Conservation (phyloP, 1,140 invertebrate species). For the Sycophila sp. region DNA sequence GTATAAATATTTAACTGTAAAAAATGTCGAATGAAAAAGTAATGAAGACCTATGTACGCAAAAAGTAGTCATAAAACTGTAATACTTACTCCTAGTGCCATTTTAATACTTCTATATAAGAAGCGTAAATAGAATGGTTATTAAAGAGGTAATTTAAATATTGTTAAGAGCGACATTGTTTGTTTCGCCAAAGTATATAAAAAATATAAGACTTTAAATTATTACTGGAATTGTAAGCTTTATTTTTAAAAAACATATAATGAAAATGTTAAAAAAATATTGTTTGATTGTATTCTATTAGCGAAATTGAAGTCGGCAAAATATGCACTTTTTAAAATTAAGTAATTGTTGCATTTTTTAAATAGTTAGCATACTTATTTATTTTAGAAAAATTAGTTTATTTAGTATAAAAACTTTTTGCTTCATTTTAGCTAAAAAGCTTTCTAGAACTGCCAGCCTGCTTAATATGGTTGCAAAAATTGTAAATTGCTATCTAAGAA, state of each 20-base stretch:
- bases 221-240: not conserved
- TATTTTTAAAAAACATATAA: not conserved
- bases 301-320: too few relatives aligned
- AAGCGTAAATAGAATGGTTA: not conserved
- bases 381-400: not conserved
- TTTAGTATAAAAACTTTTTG: not conserved
- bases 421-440: not conserved
- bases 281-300: too few relatives aligned
- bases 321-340: not conserved
- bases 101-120: not conserved
- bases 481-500: not conserved
- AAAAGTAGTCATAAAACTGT: not conserved
- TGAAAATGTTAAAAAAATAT: not conserved
- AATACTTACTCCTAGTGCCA: conserved; percentile 13
- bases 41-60: not conserved
- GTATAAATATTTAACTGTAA: not conserved
- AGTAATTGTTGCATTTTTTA: not conserved
- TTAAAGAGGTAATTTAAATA: not conserved
- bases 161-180: not conserved
- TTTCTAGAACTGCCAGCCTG: not conserved
- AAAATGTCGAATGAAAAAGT: conserved; percentile 1
- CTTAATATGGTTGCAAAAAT: not conserved
- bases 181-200: conserved; percentile 12
- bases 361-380: not conserved
- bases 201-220: not conserved